Conservation (phyloP, 2,797 vertebrate genomes). For the Ispidina picta region DNA sequence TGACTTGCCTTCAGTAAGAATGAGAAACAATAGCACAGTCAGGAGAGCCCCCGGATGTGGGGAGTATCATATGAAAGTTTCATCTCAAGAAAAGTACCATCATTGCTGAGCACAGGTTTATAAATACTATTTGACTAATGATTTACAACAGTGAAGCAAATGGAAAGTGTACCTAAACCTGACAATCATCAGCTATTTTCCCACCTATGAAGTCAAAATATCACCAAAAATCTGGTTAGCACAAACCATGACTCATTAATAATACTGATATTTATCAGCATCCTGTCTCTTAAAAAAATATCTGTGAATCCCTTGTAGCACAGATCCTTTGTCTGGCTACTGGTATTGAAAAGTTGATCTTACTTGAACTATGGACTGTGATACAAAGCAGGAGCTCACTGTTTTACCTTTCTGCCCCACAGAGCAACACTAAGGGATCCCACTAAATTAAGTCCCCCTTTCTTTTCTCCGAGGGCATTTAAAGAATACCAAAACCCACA, state of each 20-base stretch:
- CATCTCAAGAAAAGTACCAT: not conserved
- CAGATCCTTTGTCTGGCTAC: not conserved
- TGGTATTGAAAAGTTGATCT: not conserved
- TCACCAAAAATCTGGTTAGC: not conserved
- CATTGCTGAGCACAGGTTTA: not conserved
- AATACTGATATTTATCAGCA: conserved; percentile 50
- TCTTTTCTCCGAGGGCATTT: not conserved
- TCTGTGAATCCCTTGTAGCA: not conserved
- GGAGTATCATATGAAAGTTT: conserved; percentile 1
- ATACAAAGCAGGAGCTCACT: not conserved
- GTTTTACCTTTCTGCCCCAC: not conserved
- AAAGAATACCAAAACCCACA: not conserved
- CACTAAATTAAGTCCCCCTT: not conserved
- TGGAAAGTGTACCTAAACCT: conserved; percentile 29
- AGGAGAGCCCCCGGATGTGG: not conserved
- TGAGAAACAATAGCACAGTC: not conserved
- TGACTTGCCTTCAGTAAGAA: not conserved
- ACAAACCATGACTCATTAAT: conserved; percentile 37
- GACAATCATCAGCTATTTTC: conserved; percentile 42
- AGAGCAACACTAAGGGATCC: not conserved
- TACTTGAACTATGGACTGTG: not conserved
- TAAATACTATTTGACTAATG: conserved; percentile 44
- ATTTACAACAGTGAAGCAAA: not conserved
- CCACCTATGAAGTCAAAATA: not conserved
- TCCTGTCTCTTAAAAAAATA: conserved; percentile 24